Conservation (phyloP, 2,888 invertebrate genomes). For the Podotricha telesiphe region DNA sequence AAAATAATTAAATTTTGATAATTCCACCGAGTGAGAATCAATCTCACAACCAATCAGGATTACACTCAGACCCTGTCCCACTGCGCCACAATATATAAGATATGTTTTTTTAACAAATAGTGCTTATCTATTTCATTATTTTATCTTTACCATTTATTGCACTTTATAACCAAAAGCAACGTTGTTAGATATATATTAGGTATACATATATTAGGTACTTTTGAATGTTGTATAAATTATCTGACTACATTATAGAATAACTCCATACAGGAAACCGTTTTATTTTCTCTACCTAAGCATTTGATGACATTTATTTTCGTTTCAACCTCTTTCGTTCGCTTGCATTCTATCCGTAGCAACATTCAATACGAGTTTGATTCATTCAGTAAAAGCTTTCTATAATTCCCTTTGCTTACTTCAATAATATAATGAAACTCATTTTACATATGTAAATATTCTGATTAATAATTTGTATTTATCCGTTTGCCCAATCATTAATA, state of each 20-base stretch:
- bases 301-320: slow-evolving; percentile 64
- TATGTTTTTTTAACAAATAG: too few species aligned
- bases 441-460: slow-evolving; percentile 23
- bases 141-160: too few species aligned
- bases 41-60: too few species aligned
- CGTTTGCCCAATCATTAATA: slow-evolving; percentile 15
- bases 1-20: too few species aligned
- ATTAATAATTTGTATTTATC: slow-evolving; percentile 24
- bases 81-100: too few species aligned
- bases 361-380: slow-evolving; percentile 61
- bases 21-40: too few species aligned
- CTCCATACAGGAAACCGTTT: slow-evolving; percentile 68
- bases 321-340: slow-evolving; percentile 62
- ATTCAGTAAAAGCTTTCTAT: slow-evolving; percentile 47
- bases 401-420: slow-evolving; percentile 29
- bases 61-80: too few species aligned
- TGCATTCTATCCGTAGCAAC: slow-evolving; percentile 59
- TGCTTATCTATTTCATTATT: too few species aligned
- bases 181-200: not conserved
- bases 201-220: not conserved
- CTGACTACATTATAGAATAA: slow-evolving; percentile 37
- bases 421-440: slow-evolving; percentile 25
- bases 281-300: slow-evolving; percentile 67
- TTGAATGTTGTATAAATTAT: not conserved
- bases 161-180: too few species aligned